Evolutionary conservation across 2,888 invertebrate species (phyloP).

Genomic region (Polyommatus icarus): DNA sequence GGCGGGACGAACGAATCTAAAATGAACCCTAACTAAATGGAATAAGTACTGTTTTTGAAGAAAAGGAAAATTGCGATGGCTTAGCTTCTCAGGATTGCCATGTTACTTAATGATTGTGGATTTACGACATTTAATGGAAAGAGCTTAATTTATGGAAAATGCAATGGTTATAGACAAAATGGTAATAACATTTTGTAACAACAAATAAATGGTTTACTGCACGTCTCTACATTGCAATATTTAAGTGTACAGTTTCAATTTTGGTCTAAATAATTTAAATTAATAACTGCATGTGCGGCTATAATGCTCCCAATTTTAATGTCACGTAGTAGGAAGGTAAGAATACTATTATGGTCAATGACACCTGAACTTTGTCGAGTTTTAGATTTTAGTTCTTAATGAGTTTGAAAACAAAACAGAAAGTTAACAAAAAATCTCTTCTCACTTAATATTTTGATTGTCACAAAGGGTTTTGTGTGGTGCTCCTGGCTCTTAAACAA

Average conservation of each 20-base stretch:
- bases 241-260: background rate
- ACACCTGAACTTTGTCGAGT: too few species aligned
- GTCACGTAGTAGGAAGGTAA: background rate
- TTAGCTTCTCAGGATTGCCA: constrained; percentile 8
- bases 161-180: background rate
- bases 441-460: background rate
- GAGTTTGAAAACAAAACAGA: too few species aligned
- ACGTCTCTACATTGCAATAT: background rate
- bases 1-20: background rate
- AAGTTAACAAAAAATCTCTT: background rate
- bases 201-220: background rate
- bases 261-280: background rate
- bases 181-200: background rate
- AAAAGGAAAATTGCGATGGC: background rate
- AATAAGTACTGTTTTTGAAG: background rate
- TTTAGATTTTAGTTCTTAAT: background rate
- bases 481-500: constrained; percentile 2
- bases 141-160: constrained; percentile 4
- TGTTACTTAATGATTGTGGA: constrained; percentile 7
- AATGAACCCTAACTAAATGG: background rate
- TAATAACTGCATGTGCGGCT: background rate
- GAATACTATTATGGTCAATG: too few species aligned
- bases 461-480: background rate
- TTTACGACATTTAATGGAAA: constrained; percentile 5
- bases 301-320: too few species aligned